Base-by-base conservation (phyloP, 1,140 invertebrate species). In the Drosophila simulans region DNA sequence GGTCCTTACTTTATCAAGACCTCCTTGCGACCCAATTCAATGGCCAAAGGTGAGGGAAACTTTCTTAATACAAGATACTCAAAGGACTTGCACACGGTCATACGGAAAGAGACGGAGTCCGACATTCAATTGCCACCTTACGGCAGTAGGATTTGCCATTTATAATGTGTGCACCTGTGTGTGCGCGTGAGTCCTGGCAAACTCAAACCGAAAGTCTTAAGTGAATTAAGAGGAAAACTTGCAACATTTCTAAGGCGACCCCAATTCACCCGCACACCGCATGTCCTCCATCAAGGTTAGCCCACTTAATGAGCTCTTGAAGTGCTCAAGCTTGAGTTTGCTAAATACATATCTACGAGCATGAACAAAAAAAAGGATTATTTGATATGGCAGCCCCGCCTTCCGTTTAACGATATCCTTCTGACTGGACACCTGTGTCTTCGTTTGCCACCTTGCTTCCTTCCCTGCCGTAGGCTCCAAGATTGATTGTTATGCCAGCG, bases 31-130 rank as follows among this genome's bases (percentile, higher is more conserved):
- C 48, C 11, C 80, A 79, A 85, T 84, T 84, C 80, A 80, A 84
- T 84, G 80, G 80, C 65, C 4, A 17, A 42, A 43, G 81, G 63
- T 64, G 27, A 52, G 42, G n/a, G 43, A 82, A 88, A 70, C 72
- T 84, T 89, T 84, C 77, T 79, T 89, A 80, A 83, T 89, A 84
- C 84, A 89, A 77, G 84, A 84, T 89, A 80, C 84, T 89, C 80
- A 80, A 89, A 57, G 71, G 53, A 75, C 71, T 31, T 51, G 43
- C 51, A 34, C 37, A 25, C 43, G 43, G 48, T 27, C 22, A 34
- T 13, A 34, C 31, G 53, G 31, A 45, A 37, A 45, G 54, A 51
- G 17, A 10, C 39, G 39, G 39, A 65, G 71, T 75, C 72, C 25
- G 40, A 40, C 73, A 75, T 65, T 76, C 71, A 76, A 76, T 76